Base-by-base conservation (phyloP, 2,888 invertebrate species). In the Meteorus colon region DNA sequence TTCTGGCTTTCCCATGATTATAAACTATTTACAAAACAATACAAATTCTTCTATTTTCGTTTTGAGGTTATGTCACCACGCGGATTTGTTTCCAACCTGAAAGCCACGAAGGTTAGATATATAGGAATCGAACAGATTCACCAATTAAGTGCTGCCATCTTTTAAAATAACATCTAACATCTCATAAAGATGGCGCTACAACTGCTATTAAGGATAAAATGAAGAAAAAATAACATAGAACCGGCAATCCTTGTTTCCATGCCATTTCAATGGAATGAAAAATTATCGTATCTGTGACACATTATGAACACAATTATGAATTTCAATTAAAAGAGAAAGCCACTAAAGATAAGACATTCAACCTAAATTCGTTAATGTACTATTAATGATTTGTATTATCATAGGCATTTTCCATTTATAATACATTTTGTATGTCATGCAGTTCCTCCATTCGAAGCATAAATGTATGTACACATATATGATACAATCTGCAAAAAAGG, bases 1-100 rank as follows among this genome's bases (percentile, higher is more conserved):
- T 62, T 31, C 62, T 1, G 62, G 27, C 14, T 62, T 62, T 14
- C 62, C 31, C 62, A 62, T 62, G n/a, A 62, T 62, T 62, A 27
- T 16, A 19, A 55, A 55, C 16, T n/a, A 8, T 1, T n/a, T 24
- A 34, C 34, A 34, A 8, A 34, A 2, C n/a, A 5, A n/a, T 10
- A n/a, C 4, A 6, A 14, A 5, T 29, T 12, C 31, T 3, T 4
- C 19, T 19, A 62, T 29, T 29, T 16, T 31, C 31, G 5, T 16
- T 62, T 62, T 62, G 2, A 62, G 62, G 62, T 62, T 62, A 29
- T 29, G 31, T 62, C 6, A 12, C 29, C 62, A 62, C 62, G 31
- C 31, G 62, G 29, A 55, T 8, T 48, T 48, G 48, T 48, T 48
- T 48, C 48, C n/a, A 16, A 41, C 41, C 41, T 41, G 12, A 41